Evolutionary conservation across 2,113 vertebrate species (phyloP).

Genomic region (Rostratula benghalensis): DNA sequence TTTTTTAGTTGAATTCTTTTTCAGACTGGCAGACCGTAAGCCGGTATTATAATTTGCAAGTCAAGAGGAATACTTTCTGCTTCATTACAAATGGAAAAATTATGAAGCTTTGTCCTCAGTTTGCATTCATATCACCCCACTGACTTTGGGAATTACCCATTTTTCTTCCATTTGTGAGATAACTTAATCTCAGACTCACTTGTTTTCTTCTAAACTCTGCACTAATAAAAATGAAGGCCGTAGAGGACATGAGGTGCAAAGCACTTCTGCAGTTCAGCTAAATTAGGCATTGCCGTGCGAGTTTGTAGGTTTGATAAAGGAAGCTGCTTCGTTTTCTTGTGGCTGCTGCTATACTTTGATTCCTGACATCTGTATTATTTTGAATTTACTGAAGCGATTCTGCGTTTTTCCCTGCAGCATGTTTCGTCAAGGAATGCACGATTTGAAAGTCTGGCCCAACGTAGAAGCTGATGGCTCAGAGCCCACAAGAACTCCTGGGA

Average conservation of each 20-base stretch:
- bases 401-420: conserved; percentile 76
- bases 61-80: not conserved
- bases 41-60: not conserved
- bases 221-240: not conserved
- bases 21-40: not conserved
- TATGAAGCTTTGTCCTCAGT: not conserved
- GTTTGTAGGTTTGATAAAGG: not conserved
- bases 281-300: not conserved
- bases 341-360: not conserved
- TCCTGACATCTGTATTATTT: not conserved
- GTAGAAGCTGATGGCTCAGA: conserved; percentile 94
- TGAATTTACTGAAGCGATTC: not conserved
- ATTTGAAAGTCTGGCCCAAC: conserved; percentile 97
- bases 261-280: not conserved
- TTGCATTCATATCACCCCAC: not conserved
- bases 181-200: not conserved
- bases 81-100: not conserved
- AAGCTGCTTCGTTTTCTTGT: not conserved
- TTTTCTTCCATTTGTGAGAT: not conserved
- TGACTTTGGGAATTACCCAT: not conserved
- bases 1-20: not conserved
- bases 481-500: conserved; percentile 91
- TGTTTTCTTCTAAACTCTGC: not conserved
- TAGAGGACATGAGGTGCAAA: not conserved
- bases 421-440: conserved; percentile 99